Conservation (phyloP, 2,113 vertebrate genomes). For the Bambusicola thoracicus region DNA sequence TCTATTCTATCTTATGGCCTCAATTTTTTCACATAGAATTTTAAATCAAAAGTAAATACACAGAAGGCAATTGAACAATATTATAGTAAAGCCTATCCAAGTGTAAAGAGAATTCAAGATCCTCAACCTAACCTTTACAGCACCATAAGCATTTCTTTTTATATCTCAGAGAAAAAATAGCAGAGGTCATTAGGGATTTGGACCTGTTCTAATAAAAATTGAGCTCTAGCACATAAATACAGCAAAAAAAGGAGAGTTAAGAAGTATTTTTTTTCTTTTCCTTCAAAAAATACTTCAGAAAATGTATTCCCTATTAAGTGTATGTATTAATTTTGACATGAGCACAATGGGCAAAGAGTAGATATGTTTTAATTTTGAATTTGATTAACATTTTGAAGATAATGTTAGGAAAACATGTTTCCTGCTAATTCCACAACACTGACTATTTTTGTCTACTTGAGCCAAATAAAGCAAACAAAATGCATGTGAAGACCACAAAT, state of each 20-base stretch:
- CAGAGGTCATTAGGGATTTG: conserved; percentile 14
- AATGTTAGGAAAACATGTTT: not conserved
- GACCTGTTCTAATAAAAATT: not conserved
- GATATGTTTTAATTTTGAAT: not conserved
- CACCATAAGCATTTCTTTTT: conserved; percentile 6
- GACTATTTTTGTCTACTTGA: not conserved
- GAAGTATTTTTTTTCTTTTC: not conserved
- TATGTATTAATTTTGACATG: not conserved
- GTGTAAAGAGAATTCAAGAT: conserved; percentile 11
- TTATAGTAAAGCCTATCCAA: not conserved
- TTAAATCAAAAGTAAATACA: not conserved
- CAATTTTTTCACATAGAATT: not conserved
- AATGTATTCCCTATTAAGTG: not conserved
- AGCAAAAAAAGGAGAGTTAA: not conserved
- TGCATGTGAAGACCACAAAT: not conserved
- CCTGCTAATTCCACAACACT: not conserved
- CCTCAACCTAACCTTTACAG: conserved; percentile 38
- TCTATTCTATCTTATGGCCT: not conserved
- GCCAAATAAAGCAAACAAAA: not conserved
- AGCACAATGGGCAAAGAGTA: accelerated
- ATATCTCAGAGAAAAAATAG: conserved; percentile 11
- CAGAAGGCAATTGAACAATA: not conserved
- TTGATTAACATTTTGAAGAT: not conserved
- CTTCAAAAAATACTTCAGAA: not conserved
- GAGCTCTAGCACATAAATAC: not conserved